Evolutionary conservation across 2,888 invertebrate species (phyloP), one percentile per base, ranked within the genome.

Genomic region (Rhopalosiphum nymphaeae): DNA sequence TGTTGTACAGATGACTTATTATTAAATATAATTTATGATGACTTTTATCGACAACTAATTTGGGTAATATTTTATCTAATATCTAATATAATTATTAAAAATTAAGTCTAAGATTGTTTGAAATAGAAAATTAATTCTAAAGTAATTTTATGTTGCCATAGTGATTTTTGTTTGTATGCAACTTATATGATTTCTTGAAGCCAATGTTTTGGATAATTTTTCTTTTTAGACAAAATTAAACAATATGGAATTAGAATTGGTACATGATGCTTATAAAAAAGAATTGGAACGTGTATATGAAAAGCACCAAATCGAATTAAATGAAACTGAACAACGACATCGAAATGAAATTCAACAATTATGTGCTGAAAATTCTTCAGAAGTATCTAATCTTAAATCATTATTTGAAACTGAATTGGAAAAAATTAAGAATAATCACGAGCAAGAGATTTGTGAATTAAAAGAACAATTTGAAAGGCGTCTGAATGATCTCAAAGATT

Each of bases 391-490:
- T 42, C 11, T 93, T 42, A 94, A 90, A 87, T 90, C 94, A 44
- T 46, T 86, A 25, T 91, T 67, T n/a, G 61, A 90, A 53, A 42
- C 57, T 25, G 94, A 94, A 67, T 53, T 94, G 42, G 85, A 53
- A n/a, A 91, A 91, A 86, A 91, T 91, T 86, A 86, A 91, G 44
- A 91, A 87, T 49, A 67, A 42, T 42, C 87, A 94, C 44, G 91
- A 94, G 25, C 86, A 86, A 13, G 91, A 94, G 53, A 91, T 94
- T 42, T 49, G 36, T 42, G 91, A 94, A 53, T n/a, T 91, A 53
- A 91, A 86, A 91, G 67, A 91, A 84, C 94, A 94, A 42, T 94
- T 91, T 91, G 91, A 94, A 46, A 91, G 25, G 9, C 94, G 53
- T 25, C 3, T 94, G 3, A 91, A 91, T 67, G 91, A 91, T 67